Conservation (phyloP, 1,140 invertebrate genomes). For the Eumaeus atala region DNA sequence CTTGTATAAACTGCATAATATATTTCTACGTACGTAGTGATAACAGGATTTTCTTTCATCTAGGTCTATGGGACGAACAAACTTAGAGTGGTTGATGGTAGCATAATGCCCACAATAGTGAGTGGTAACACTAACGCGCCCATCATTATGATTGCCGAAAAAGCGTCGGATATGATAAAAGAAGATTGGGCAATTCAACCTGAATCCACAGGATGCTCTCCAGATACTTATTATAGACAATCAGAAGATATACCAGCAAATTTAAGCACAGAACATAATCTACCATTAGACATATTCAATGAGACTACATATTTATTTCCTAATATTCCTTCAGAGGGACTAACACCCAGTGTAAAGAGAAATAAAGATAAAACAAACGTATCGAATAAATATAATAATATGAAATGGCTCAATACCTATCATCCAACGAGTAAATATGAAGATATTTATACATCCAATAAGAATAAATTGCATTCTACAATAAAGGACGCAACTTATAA, state of each 20-base stretch:
- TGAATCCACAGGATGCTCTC: constrained; percentile 10
- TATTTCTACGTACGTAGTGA: too few species aligned
- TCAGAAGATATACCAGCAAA: background rate
- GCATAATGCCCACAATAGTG: constrained; percentile 86
- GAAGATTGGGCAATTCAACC: constrained; percentile 75
- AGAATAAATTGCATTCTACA: too few species aligned
- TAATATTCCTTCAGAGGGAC: constrained; percentile 8
- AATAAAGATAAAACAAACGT: constrained; percentile 4
- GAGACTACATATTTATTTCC: constrained; percentile 3
- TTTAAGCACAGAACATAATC: background rate
- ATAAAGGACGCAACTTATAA: too few species aligned
- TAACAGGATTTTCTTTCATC: too few species aligned
- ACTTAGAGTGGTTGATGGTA: constrained; percentile 85
- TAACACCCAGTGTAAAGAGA: background rate
- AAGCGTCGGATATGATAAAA: constrained; percentile 91
- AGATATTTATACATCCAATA: constrained; percentile 13
- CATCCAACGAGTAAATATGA: background rate
- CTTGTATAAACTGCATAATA: too few species aligned
- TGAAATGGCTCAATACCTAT: background rate
- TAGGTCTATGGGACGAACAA: constrained; percentile 84
- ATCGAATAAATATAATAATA: constrained; percentile 6
- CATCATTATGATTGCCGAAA: constrained; percentile 94
- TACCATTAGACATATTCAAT: constrained; percentile 3
- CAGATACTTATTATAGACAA: background rate
- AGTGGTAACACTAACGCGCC: constrained; percentile 91